Base-by-base conservation (phyloP, 2,888 invertebrate species). In the Lasioglossum malachurum region DNA sequence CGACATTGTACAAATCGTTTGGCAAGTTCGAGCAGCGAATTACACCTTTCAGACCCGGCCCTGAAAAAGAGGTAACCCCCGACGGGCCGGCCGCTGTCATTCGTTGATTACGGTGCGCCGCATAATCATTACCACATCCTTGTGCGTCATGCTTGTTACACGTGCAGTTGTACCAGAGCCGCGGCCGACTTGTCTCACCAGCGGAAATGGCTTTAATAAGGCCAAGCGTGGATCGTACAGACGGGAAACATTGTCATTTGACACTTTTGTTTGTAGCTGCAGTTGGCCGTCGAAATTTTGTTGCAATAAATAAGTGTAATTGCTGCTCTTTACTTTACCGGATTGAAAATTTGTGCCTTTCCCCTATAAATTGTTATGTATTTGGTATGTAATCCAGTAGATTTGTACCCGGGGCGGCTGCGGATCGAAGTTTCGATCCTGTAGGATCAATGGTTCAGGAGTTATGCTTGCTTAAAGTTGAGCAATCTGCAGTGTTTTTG, bases 81-180 rank as follows among this genome's bases (percentile, higher is more conserved):
- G 71, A 77, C 64, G 72, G 67, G 75, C 27, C 16, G 19, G 27
- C 35, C 75, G 53, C 80, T 82, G 87, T 82, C 77, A 80, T 80
- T 86, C 83, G 88, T 84, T 90, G 90, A 89, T 89, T 88, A 84
- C 84, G 81, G 90, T 82, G 78, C 60, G 67, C 84, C 88, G 89
- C 89, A 86, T 89, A 90, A 92, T 92, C 90, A 92, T 93, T 92
- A 92, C 87, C 89, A 83, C 89, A 90, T 92, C 91, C 91, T 92
- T 90, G 84, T 82, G 90, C 86, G 91, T 90, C 89, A 90, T 86
- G 88, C 90, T 93, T 87, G 90, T 92, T 92, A 90, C 88, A 88
- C 85, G 88, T 84, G 89, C 88, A 89, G 89, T 90, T 88, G 91
- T 92, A 83, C 88, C 88, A 87, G 60, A 27, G 80, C 76, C 86